phyloP scores from a whole-genome alignment of 2,888 invertebrate species.

The Epistrophe grossulariae region DNA sequence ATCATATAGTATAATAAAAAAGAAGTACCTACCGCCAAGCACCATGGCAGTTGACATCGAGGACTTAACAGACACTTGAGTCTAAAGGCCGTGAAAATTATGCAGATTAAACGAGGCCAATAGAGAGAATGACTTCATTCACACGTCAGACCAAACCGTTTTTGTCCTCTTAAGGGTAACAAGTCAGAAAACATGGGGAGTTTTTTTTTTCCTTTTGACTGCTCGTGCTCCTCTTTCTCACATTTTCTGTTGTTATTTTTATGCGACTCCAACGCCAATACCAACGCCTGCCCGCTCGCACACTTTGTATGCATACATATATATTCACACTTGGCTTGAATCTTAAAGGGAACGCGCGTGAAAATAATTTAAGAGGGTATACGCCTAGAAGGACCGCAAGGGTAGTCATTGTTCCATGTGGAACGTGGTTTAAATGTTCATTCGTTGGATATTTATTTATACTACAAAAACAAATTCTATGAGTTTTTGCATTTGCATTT shows the following conservation, averaged over 20 bases:
- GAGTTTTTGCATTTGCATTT: conserved; percentile 50
- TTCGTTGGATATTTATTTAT: conserved; percentile 28
- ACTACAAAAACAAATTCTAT: conserved; percentile 20
- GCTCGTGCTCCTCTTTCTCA: conserved; percentile 59
- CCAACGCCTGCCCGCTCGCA: conserved; percentile 22
- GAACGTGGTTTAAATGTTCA: conserved; percentile 53
- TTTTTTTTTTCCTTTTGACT: conserved; percentile 14
- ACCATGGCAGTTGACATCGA: conserved; percentile 76
- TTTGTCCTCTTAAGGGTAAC: conserved; percentile 60
- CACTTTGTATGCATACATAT: conserved; percentile 52
- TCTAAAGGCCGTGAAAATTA: conserved; percentile 77
- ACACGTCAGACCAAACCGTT: conserved; percentile 69
- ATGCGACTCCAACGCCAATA: conserved; percentile 36
- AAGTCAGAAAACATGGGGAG: conserved; percentile 64
- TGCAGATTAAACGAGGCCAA: conserved; percentile 80
- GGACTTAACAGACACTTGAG: conserved; percentile 80
- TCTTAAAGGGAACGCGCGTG: conserved; percentile 68
- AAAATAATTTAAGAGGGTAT: conserved; percentile 73
- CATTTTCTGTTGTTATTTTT: conserved; percentile 62
- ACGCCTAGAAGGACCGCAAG: conserved; percentile 52
- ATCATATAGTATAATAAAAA: conserved; percentile 31
- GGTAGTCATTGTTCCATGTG: conserved; percentile 58
- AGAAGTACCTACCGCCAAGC: conserved; percentile 59
- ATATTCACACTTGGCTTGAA: conserved; percentile 73
- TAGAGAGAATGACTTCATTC: conserved; percentile 75